These are phyloP conservation scores for Pollachius pollachius DNA, from an alignment of 2,113 vertebrate genomes.

Conservation along the genomic window DNA sequence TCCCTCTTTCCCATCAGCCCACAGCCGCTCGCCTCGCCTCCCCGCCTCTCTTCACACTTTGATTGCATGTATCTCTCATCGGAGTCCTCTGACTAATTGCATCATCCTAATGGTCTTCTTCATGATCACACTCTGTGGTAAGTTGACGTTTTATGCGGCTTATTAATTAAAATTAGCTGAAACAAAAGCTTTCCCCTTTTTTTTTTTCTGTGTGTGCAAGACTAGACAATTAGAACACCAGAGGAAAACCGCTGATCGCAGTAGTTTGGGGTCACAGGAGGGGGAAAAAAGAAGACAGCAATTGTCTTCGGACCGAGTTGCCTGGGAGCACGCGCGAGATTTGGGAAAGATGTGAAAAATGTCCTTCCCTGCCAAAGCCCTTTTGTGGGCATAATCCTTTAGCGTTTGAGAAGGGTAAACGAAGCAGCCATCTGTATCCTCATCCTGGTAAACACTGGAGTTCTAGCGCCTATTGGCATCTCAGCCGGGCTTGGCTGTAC, in stretches of 20 bases:
- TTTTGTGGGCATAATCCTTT: no score
- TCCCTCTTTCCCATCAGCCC: not conserved
- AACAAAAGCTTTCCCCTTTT: not conserved
- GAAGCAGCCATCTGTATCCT: no score
- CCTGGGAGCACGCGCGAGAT: no score
- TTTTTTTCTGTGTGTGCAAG: not conserved
- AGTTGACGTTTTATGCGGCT: not conserved
- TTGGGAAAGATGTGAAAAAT: no score
- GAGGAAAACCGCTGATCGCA: not conserved
- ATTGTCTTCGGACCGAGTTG: not conserved
- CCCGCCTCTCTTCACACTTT: constrained; percentile 55
- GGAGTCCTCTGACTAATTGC: constrained; percentile 32
- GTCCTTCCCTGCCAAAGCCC: no score
- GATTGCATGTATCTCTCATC: constrained; percentile 56
- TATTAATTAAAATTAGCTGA: constrained; percentile 1
- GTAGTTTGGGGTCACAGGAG: not conserved
- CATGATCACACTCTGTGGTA: constrained; percentile 1
- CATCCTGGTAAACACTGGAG: no score
- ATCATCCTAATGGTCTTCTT: constrained; percentile 2
- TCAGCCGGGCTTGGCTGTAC: no score
- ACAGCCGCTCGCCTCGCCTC: not conserved
- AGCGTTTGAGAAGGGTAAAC: no score
- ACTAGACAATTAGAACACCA: not conserved
- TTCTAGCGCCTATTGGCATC: no score
- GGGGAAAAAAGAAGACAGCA: not conserved